These are phyloP conservation scores for Drosophila trapezifrons DNA, from an alignment of 1,140 invertebrate genomes.

Conservation along the genomic window DNA sequence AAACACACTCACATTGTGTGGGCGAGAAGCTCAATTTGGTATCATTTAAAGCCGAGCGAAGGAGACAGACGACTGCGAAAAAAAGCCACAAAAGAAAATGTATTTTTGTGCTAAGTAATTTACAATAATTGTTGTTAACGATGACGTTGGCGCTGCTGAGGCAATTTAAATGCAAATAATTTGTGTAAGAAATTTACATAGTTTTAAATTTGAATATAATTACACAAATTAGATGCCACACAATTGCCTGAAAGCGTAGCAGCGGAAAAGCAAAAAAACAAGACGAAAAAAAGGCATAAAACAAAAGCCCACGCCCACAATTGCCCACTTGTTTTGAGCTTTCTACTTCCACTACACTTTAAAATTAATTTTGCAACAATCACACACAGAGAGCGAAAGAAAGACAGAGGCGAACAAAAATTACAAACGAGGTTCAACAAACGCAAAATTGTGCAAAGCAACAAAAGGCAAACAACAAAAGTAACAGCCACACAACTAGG, in stretches of 20 bases:
- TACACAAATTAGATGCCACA: conserved; percentile 70
- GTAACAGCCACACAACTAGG: conserved; percentile 38
- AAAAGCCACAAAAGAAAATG: conserved; percentile 3
- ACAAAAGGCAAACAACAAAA: conserved; percentile 34
- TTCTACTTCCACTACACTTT: conserved; percentile 63
- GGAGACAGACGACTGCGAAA: neutral
- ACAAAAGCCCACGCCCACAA: conserved; percentile 67
- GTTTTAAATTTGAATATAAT: conserved; percentile 81
- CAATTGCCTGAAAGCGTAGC: conserved; percentile 11
- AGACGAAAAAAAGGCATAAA: conserved; percentile 35
- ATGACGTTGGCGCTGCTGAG: conserved; percentile 32
- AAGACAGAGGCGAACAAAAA: conserved; percentile 39
- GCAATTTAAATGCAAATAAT: conserved; percentile 81
- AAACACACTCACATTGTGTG: conserved; percentile 47
- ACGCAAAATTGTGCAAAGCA: conserved; percentile 75
- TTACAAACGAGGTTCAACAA: conserved; percentile 73
- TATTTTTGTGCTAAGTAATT: conserved; percentile 64
- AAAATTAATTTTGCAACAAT: conserved; percentile 58
- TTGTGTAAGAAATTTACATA: conserved; percentile 73
- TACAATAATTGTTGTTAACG: conserved; percentile 79
- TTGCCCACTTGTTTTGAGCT: conserved; percentile 60
- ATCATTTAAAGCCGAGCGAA: conserved; percentile 43
- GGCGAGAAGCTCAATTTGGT: conserved; percentile 73
- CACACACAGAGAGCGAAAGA: conserved; percentile 41
- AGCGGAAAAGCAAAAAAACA: conserved; percentile 8